phyloP scores from a whole-genome alignment of 2,888 invertebrate species.

The Acleris laterana region DNA sequence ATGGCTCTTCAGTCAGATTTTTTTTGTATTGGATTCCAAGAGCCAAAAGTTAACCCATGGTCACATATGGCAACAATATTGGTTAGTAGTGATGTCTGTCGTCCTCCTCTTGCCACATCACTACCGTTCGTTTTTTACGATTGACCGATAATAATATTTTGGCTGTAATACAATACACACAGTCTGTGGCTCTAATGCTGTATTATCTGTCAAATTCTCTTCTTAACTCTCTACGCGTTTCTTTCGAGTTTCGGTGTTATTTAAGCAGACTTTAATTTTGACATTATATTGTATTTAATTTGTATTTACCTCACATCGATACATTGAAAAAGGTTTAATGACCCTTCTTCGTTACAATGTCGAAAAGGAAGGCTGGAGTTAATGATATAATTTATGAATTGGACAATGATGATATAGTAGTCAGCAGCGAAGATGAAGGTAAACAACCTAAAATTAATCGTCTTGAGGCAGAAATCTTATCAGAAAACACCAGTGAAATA shows the following conservation, averaged over 20 bases:
- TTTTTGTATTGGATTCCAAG: background rate
- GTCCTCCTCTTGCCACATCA: background rate
- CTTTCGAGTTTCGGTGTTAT: slow-evolving; percentile 1
- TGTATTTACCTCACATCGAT: slow-evolving; percentile 11
- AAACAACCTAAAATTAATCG: slow-evolving; percentile 67
- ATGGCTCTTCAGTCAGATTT: background rate
- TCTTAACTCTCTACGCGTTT: slow-evolving; percentile 28
- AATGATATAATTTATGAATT: slow-evolving; percentile 81
- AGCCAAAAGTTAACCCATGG: background rate
- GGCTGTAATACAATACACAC: background rate
- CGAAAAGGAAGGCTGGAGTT: slow-evolving; percentile 73
- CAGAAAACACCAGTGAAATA: slow-evolving; percentile 43
- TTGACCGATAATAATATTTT: too few species aligned
- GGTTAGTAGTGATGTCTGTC: background rate
- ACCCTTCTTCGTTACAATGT: slow-evolving; percentile 53
- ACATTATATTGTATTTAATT: slow-evolving; percentile 18
- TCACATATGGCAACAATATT: background rate
- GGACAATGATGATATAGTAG: slow-evolving; percentile 75
- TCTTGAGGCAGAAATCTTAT: slow-evolving; percentile 46
- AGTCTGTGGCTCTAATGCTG: slow-evolving; percentile 9
- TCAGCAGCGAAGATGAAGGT: slow-evolving; percentile 76
- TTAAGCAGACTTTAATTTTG: slow-evolving; percentile 17
- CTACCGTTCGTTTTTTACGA: too few species aligned
- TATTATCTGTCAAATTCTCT: slow-evolving; percentile 8
- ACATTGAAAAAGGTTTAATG: slow-evolving; percentile 36